phyloP scores from a whole-genome alignment of 2,113 vertebrate genomes.

The Spea bombifrons region DNA sequence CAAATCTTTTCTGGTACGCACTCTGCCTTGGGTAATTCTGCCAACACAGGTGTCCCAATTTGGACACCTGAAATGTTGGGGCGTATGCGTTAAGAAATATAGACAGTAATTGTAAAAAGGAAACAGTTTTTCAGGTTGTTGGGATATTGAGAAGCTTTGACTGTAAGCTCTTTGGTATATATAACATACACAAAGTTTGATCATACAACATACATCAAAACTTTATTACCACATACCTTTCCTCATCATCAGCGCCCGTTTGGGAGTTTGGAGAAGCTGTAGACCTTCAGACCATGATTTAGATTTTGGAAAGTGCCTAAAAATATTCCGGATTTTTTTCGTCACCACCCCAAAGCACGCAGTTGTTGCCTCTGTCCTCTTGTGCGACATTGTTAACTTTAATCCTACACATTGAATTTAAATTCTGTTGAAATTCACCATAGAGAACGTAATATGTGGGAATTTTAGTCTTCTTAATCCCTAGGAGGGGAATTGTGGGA shows the following conservation, averaged over 20 bases:
- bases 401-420: constrained; percentile 50
- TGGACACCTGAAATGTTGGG: no score
- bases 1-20: no score
- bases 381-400: constrained; percentile 52
- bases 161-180: no score
- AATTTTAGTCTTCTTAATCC: not conserved
- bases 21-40: no score
- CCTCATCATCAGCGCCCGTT: constrained; percentile 61
- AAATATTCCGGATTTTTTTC: constrained; percentile 74
- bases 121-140: no score
- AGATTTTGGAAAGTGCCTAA: constrained; percentile 79
- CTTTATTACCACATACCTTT: constrained; percentile 54
- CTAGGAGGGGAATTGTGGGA: not conserved
- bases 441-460: not conserved
- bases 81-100: no score
- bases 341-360: constrained; percentile 80
- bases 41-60: no score
- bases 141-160: no score
- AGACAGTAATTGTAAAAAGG: no score
- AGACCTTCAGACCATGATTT: constrained; percentile 70
- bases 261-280: constrained; percentile 63
- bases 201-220: no score
- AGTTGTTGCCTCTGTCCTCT: constrained; percentile 51
- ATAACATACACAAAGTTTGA: no score
- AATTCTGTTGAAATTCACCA: not conserved